phyloP scores from a whole-genome alignment of 2,113 vertebrate species.

The Mandrillus leucophaeus region DNA sequence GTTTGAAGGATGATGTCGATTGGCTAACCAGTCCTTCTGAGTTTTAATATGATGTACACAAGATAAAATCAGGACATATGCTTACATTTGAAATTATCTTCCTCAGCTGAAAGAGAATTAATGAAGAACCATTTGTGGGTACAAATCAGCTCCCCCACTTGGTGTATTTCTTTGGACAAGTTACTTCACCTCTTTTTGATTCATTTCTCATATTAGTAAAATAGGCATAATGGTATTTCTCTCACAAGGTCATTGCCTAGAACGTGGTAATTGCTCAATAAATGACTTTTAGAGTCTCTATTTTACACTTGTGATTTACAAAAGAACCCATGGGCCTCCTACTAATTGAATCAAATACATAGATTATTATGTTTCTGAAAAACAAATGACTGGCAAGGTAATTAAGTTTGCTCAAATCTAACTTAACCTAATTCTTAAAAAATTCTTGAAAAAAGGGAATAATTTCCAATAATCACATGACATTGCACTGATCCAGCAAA shows the following conservation, averaged over 20 bases:
- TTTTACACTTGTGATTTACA: background rate
- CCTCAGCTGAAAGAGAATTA: background rate
- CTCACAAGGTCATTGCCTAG: background rate
- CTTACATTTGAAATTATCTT: background rate
- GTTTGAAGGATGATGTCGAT: background rate
- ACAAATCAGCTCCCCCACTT: background rate
- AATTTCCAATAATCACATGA: background rate
- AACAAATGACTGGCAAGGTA: slow-evolving; percentile 3
- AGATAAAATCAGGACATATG: background rate
- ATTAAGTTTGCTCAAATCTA: slow-evolving; percentile 20
- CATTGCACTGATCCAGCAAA: background rate
- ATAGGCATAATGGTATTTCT: background rate
- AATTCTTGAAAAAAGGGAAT: slow-evolving; percentile 20
- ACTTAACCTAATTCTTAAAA: background rate
- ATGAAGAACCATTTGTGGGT: background rate
- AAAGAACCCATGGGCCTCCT: background rate
- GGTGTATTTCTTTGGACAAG: background rate
- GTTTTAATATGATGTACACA: background rate
- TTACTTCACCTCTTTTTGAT: background rate
- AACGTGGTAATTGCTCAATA: background rate
- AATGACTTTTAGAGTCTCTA: background rate
- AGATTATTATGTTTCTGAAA: slow-evolving; percentile 39
- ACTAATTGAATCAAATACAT: background rate
- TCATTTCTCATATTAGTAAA: background rate
- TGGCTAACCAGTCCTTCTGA: background rate